Evolutionary conservation across 2,888 invertebrate genomes (phyloP).

Genomic region (Cerceris rybyensis): DNA sequence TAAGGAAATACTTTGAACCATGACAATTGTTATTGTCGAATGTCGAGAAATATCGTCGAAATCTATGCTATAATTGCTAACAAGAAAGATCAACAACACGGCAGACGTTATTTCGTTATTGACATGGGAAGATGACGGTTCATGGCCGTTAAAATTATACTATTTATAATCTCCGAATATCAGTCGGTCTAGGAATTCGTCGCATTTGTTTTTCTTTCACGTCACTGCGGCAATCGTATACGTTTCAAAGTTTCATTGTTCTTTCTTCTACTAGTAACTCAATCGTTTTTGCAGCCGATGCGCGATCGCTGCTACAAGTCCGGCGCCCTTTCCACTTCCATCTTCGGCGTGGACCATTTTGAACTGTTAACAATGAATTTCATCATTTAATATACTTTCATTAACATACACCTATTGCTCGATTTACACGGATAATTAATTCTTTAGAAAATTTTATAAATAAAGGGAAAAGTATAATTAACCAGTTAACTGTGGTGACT

Average conservation of each 20-base stretch:
- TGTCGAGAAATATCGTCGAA: slow-evolving; percentile 25
- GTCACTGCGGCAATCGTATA: slow-evolving; percentile 16
- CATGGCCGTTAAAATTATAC: slow-evolving; percentile 38
- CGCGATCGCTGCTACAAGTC: slow-evolving; percentile 89
- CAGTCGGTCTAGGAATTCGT: slow-evolving; percentile 29
- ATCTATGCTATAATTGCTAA: slow-evolving; percentile 10
- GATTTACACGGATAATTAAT: too few species aligned
- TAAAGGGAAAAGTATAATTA: too few species aligned
- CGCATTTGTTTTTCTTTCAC: slow-evolving; percentile 15
- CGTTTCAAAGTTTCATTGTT: slow-evolving; percentile 17
- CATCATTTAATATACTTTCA: background rate
- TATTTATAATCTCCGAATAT: slow-evolving; percentile 20
- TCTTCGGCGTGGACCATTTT: slow-evolving; percentile 88
- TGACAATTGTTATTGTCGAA: slow-evolving; percentile 15
- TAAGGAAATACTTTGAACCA: background rate
- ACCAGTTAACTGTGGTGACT: too few species aligned
- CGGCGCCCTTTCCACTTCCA: slow-evolving; percentile 92
- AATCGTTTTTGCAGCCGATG: slow-evolving; percentile 83
- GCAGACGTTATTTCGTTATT: slow-evolving; percentile 11
- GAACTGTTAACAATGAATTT: slow-evolving; percentile 82
- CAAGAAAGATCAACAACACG: slow-evolving; percentile 19
- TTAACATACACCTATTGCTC: slow-evolving; percentile 4
- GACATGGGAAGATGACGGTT: slow-evolving; percentile 31
- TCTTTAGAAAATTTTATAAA: too few species aligned
- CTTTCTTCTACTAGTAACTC: slow-evolving; percentile 12